These are phyloP conservation scores for Oncorhynchus mykiss DNA, from an alignment of 2,113 vertebrate species.

Conservation along the genomic window DNA sequence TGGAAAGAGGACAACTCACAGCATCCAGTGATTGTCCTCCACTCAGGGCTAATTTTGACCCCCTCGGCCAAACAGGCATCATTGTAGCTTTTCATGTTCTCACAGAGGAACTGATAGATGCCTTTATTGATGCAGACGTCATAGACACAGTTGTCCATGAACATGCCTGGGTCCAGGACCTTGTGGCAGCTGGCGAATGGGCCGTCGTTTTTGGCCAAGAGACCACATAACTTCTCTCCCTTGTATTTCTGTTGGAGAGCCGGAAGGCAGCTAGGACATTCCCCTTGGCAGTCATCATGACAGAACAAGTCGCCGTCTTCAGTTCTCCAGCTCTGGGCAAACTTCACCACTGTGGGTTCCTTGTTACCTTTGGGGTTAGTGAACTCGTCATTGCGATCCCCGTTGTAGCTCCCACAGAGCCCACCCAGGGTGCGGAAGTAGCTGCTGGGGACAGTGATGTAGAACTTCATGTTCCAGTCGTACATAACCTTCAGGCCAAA, in stretches of 20 bases:
- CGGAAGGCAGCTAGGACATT: constrained; percentile 28
- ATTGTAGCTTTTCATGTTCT: constrained; percentile 59
- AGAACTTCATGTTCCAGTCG: constrained; percentile 58
- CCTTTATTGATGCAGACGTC: constrained; percentile 65
- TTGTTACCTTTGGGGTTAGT: neutral
- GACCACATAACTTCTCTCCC: constrained; percentile 24
- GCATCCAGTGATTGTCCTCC: constrained; percentile 35
- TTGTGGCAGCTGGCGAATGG: constrained; percentile 68
- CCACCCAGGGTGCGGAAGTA: constrained; percentile 41
- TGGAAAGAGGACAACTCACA: constrained; percentile 39
- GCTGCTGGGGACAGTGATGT: constrained; percentile 45
- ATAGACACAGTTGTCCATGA: constrained; percentile 66
- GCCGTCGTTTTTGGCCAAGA: constrained; percentile 34
- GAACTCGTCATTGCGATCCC: constrained; percentile 31
- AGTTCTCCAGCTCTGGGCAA: constrained; percentile 47
- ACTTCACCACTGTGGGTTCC: constrained; percentile 21
- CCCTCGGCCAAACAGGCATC: constrained; percentile 59
- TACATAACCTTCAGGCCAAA: constrained; percentile 63
- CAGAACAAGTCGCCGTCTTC: constrained; percentile 38
- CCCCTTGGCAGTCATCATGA: constrained; percentile 36
- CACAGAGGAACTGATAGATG: constrained; percentile 58
- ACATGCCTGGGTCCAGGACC: constrained; percentile 48
- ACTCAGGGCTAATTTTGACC: constrained; percentile 28
- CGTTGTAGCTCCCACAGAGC: constrained; percentile 1
- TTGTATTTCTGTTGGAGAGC: constrained; percentile 17